These are phyloP conservation scores for Drosophila baimaii DNA, from an alignment of 1,140 invertebrate genomes.

Conservation along the genomic window DNA sequence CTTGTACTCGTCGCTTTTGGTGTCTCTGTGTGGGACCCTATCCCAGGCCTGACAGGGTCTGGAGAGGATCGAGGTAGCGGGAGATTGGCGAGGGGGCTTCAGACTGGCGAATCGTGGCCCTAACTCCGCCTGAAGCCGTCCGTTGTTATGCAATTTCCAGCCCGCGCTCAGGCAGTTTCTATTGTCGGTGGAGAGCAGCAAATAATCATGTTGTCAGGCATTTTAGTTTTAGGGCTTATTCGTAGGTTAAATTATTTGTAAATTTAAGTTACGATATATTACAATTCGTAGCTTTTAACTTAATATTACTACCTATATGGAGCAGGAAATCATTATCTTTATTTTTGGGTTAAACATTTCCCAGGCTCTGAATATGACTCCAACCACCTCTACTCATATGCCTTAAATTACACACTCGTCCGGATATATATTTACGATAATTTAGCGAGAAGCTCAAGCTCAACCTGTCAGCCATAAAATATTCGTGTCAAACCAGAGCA, in stretches of 20 bases:
- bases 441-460: conserved; percentile 28
- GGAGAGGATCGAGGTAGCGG: background rate
- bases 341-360: background rate
- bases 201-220: conserved; percentile 37
- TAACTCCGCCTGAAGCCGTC: conserved; percentile 29
- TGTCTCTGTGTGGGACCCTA: conserved; percentile 64
- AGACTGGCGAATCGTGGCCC: conserved; percentile 24
- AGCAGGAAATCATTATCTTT: background rate
- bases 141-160: conserved; percentile 41
- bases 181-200: conserved; percentile 29
- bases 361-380: conserved; percentile 1
- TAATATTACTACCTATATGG: background rate
- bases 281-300: background rate
- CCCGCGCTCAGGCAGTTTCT: conserved; percentile 10
- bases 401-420: conserved; percentile 33
- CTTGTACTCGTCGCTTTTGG: conserved; percentile 45
- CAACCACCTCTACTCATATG: conserved; percentile 4
- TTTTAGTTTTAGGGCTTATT: conserved; percentile 2
- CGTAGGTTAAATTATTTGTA: conserved; percentile 11
- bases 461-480: conserved; percentile 44
- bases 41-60: conserved; percentile 4
- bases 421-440: conserved; percentile 46
- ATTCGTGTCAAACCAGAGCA: conserved; percentile 58
- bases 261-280: conserved; percentile 6
- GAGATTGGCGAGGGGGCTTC: background rate